Conservation (phyloP, 2,113 vertebrate genomes). For the Lamprotornis superbus region DNA sequence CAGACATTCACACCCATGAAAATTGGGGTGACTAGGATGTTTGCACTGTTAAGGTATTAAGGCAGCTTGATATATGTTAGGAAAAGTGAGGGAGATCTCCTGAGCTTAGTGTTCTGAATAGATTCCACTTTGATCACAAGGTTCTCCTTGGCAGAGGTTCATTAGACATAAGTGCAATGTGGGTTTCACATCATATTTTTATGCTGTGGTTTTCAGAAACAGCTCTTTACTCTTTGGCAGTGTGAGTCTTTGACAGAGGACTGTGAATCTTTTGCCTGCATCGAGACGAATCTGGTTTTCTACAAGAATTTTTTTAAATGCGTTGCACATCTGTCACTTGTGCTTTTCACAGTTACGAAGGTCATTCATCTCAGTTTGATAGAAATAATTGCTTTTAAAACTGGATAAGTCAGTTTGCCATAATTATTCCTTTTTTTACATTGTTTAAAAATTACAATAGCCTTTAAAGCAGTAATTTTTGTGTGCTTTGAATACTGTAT, state of each 20-base stretch:
- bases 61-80: background rate
- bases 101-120: background rate
- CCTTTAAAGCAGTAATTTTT: background rate
- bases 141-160: background rate
- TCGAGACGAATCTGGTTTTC: background rate
- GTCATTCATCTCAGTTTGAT: background rate
- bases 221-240: background rate
- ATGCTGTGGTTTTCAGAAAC: background rate
- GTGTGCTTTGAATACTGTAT: background rate
- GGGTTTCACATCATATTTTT: background rate
- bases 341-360: background rate
- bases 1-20: background rate
- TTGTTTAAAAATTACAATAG: background rate
- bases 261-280: background rate
- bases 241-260: background rate
- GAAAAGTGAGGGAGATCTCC: background rate
- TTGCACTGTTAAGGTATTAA: background rate
- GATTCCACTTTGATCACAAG: background rate
- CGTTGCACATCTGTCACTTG: background rate
- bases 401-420: background rate
- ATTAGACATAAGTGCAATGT: background rate
- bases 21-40: accelerated
- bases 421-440: background rate
- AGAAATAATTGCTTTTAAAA: background rate
- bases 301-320: background rate